Base-by-base conservation (phyloP, 2,113 vertebrate genomes). In the Pseudorasbora parva region DNA sequence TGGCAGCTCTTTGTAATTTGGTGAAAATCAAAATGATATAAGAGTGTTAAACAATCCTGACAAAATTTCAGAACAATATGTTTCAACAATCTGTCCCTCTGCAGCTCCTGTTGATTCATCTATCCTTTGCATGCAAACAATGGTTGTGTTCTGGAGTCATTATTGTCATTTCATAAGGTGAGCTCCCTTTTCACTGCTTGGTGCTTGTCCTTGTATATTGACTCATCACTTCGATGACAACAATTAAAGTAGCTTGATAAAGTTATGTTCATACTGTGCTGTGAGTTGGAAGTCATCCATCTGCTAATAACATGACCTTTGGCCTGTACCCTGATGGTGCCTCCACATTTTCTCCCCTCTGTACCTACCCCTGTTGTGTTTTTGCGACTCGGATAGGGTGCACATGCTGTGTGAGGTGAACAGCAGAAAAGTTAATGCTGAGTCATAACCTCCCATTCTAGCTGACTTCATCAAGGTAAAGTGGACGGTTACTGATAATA, bases 301-400 rank as follows among this genome's bases (percentile, higher is more conserved):
- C 60, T 84, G 86, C 78, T 25, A 72, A 25, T 66, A 47, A 10
- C 11, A 14, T 56, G 41, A 84, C 60, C 60, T 76, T 49, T 83
- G 49, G 49, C 21, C 73, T 60, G 59, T 37, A 1, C 12, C 17
- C 43, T 51, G 33, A n/a, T 77, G 47, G 41, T n/a, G n/a, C 19
- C 4, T 49, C 9, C 15, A 37, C 30, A 43, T 9, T 71, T 79
- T 81, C 14, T 59, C 15, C 11, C 41, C 27, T 41, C 4, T 49
- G 60, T 57, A 83, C n/a, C 66, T 49, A 23, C 7, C 54, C 27
- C 45, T 68, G 68, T 10, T 83, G 59, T 74, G 57, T 47, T 27
- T 33, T 14, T 19, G 47, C 33, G n/a, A 86, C 30, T 30, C n/a
- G 60, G 47, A 56, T n/a, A 1, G 12, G n/a, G 23, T 30, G 66